Base-by-base conservation (phyloP, 2,113 vertebrate species). In the Calidris pygmaea region DNA sequence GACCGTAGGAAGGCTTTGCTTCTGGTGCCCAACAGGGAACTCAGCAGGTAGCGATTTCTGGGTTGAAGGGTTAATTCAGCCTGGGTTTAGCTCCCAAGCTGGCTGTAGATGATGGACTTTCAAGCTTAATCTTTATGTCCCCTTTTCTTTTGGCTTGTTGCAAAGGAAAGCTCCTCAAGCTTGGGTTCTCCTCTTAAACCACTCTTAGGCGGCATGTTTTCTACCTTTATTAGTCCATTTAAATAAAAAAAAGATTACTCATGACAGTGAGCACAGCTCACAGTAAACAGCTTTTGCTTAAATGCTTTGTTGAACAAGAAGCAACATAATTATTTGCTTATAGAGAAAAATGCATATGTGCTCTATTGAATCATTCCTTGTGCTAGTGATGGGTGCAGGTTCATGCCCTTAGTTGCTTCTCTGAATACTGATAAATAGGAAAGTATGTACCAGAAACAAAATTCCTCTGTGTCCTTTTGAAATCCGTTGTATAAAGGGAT, bases 251-350 rank as follows among this genome's bases (percentile, higher is more conserved):
- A 82, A 72, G 12, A 75, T 95, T 80, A 80, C 41, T 90, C 5
- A 9, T 85, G 76, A 77, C 68, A 75, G 48, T 72, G 22, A 89
- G 83, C 34, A 82, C 22, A 65, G 60, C 12, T 81, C 86, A 89
- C 32, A 68, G 65, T 81, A 84, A 92, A 94, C 52, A 85, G 76
- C 47, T 92, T 96, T 90, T 95, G 52, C 56, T 81, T 86, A 59
- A 90, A 80, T 90, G 72, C 90, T 86, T 94, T 94, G 72, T 88
- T 93, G 92, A 90, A 72, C 56, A 81, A 80, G 85, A 87, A 87
- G 34, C 4, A 3, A 29, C 0, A 1, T 86, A 81, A 89, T 86
- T 87, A 81, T 84, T 90, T 87, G 56, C 76, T 90, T 72, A 77
- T 26, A 68, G 47, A 88, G 75, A 63, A 89, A 84, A 34, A 72